phyloP scores from a whole-genome alignment of 1,140 invertebrate genomes.

The Rhizoglyphus robini region DNA sequence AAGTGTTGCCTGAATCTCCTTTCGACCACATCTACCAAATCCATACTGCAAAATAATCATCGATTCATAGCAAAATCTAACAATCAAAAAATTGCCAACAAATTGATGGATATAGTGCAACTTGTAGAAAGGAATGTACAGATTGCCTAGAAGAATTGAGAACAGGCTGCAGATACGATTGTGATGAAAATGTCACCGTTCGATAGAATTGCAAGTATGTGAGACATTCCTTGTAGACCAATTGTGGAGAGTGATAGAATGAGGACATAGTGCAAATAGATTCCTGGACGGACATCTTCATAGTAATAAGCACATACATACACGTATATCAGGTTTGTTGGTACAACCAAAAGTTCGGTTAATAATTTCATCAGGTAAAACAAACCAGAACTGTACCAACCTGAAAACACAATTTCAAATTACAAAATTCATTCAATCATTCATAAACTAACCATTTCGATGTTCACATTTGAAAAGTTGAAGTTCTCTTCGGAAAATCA shows the following conservation, averaged over 20 bases:
- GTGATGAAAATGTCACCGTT: neutral
- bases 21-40: conserved; percentile 9
- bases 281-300: neutral
- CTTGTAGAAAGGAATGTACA: neutral
- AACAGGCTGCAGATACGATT: neutral
- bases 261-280: neutral
- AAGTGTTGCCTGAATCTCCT: neutral
- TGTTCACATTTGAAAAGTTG: conserved; percentile 7
- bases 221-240: neutral
- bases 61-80: conserved; percentile 1
- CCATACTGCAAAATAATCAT: conserved; percentile 6
- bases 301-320: neutral
- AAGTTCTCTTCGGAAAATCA: neutral
- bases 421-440: neutral
- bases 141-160: neutral
- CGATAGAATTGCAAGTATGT: neutral
- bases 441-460: conserved; percentile 13
- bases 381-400: conserved; percentile 8
- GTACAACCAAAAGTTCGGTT: neutral
- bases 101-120: conserved; percentile 11
- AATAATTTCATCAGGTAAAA: neutral
- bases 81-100: neutral
- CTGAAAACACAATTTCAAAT: no score
- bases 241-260: neutral
- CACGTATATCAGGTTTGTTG: neutral